Evolutionary conservation across 2,888 invertebrate genomes (phyloP), one percentile per base, ranked within the genome.

Genomic region (Apamea crenata): DNA sequence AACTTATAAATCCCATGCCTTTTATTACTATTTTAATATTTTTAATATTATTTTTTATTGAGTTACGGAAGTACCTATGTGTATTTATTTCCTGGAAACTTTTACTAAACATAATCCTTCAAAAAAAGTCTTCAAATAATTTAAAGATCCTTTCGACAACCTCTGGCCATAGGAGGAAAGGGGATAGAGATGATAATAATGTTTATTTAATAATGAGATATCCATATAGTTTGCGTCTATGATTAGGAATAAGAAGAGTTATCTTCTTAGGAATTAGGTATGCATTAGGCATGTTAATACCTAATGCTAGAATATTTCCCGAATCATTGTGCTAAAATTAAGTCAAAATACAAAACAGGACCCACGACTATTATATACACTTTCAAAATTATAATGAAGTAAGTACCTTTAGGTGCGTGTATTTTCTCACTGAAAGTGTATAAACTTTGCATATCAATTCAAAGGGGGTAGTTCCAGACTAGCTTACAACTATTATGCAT

Each of bases 401-500:
- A 56, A 53, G 14, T 56, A 32, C 12, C 14, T 50, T 70, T 53
- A 65, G 18, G 32, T 71, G n/a, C 36, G 59, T 70, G 73, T 61
- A 66, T 59, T 61, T 61, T 74, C 61, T 21, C 53, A 56, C 10
- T 36, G 16, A 71, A 74, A 56, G 32, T 36, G 29, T 71, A 61
- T 71, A 59, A 71, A 84, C 29, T 74, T 74, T 68, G 70, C 72
- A 73, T 84, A 81, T 74, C 40, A 50, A 81, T 84, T 71, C 36
- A 75, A 53, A 81, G 44, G 56, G 56, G 70, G 32, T 77, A 56
- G 53, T 83, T 83, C 65, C 14, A 53, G 66, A 66, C 61, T 63
- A 72, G 68, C 61, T 82, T 78, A 82, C 59, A 70, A 78, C 59
- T 72, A 73, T 75, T 81, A 74, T 36, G 72, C 53, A 81, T 78